Evolutionary conservation across 2,113 vertebrate genomes (phyloP).

Genomic region (Amphiprion ocellaris): DNA sequence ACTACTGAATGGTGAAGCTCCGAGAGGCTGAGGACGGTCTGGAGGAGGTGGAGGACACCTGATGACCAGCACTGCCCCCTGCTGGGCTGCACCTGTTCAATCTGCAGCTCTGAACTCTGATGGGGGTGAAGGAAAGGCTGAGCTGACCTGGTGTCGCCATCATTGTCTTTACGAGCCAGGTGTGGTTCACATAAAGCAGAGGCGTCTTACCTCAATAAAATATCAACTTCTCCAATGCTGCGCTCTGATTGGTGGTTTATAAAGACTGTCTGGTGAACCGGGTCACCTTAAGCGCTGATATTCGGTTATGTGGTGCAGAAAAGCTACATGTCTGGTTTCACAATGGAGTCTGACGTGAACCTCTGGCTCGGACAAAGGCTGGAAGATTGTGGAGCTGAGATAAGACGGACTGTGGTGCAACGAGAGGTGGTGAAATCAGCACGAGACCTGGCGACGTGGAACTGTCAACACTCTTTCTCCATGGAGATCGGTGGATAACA

Average conservation of each 20-base stretch:
- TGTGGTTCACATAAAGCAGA: constrained; percentile 30
- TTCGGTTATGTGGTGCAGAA: constrained; percentile 1
- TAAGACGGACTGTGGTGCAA: constrained; percentile 58
- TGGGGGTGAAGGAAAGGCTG: constrained; percentile 28
- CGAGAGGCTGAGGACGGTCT: constrained; percentile 5
- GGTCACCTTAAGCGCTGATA: constrained; percentile 13
- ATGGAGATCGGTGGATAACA: not conserved
- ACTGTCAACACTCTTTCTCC: constrained; percentile 15
- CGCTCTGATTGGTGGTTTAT: not conserved
- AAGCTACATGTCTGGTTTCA: constrained; percentile 43
- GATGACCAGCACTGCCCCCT: constrained; percentile 81
- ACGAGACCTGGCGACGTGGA: constrained; percentile 16
- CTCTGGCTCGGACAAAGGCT: constrained; percentile 18
- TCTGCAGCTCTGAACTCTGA: constrained; percentile 11
- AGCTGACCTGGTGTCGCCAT: constrained; percentile 18
- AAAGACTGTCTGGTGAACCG: not conserved
- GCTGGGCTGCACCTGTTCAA: constrained; percentile 64
- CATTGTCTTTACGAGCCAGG: constrained; percentile 29
- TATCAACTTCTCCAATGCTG: constrained; percentile 10
- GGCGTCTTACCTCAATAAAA: constrained; percentile 19
- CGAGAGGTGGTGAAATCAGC: constrained; percentile 18
- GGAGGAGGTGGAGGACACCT: constrained; percentile 50
- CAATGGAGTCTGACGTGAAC: constrained; percentile 48
- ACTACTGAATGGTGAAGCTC: constrained; percentile 40
- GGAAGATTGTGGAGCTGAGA: constrained; percentile 30